Conservation (phyloP, 1,140 invertebrate genomes). For the Apis dorsata region DNA sequence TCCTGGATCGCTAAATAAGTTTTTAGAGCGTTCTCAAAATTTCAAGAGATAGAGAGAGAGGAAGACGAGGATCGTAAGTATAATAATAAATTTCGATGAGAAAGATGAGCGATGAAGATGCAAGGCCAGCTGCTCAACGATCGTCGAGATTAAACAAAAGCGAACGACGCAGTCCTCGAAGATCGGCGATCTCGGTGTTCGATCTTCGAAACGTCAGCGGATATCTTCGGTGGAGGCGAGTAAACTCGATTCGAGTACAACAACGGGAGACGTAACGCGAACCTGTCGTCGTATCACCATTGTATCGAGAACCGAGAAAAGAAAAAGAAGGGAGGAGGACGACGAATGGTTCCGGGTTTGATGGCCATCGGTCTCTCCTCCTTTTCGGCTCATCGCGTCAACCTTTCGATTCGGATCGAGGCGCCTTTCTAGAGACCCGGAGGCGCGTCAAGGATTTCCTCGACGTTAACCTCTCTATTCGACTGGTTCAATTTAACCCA, state of each 20-base stretch:
- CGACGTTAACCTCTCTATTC: constrained; percentile 52
- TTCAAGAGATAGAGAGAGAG: too few species aligned
- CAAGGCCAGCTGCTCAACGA: neutral
- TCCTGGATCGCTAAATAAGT: too few species aligned
- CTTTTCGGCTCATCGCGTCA: neutral
- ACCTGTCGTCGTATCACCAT: neutral
- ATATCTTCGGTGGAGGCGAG: too few species aligned
- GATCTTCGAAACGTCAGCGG: too few species aligned
- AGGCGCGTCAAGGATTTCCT: constrained; percentile 65
- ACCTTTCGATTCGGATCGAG: constrained; percentile 43
- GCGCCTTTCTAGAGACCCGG: constrained; percentile 61
- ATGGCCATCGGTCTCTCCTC: neutral
- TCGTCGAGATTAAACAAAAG: neutral
- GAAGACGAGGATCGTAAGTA: neutral
- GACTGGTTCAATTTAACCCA: constrained; percentile 31
- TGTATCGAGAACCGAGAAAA: constrained; percentile 6
- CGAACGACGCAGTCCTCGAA: too few species aligned
- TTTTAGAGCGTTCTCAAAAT: too few species aligned
- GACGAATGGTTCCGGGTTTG: constrained; percentile 46
- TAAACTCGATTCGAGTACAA: too few species aligned
- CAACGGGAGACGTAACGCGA: too few species aligned
- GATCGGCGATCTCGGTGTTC: too few species aligned
- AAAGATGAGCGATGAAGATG: neutral
- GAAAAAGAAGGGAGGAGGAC: neutral
- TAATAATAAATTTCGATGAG: neutral